A percentile compares a stretch with the other conserved stretches of the same genome.
Conservation (phyloP, 2,888 invertebrate genomes). For the Agriotes lineatus region DNA sequence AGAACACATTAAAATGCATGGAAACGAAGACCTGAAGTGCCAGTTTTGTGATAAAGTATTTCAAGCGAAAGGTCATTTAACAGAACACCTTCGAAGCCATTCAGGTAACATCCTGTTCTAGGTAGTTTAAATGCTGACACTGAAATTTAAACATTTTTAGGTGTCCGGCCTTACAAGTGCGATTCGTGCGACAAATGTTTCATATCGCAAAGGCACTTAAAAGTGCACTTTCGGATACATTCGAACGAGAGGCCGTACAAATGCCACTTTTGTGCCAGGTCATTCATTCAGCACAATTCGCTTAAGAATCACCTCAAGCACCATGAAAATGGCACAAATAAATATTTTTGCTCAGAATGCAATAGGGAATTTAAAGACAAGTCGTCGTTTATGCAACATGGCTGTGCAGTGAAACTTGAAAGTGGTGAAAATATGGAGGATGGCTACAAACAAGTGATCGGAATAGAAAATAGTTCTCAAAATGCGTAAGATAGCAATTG, state of each 20-base stretch:
- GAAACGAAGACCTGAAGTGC: slow-evolving; percentile 53
- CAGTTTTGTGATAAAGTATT: slow-evolving; percentile 56
- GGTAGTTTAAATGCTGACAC: background rate
- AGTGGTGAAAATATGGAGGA: background rate
- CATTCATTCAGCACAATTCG: slow-evolving; percentile 46
- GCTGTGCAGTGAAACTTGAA: background rate
- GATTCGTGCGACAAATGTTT: slow-evolving; percentile 53
- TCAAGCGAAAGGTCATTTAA: slow-evolving; percentile 54
- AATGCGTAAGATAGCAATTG: too few relatives aligned
- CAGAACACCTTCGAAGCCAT: slow-evolving; percentile 58
- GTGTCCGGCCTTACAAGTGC: slow-evolving; percentile 51
- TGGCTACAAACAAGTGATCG: background rate
- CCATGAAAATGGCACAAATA: slow-evolving; percentile 7
- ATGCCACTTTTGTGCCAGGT: slow-evolving; percentile 50
- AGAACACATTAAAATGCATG: slow-evolving; percentile 49
- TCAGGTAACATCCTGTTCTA: slow-evolving; percentile 49
- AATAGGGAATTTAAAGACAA: background rate
- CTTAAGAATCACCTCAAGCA: slow-evolving; percentile 47
- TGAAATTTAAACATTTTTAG: slow-evolving; percentile 36
- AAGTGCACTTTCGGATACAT: slow-evolving; percentile 52
- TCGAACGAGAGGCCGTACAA: slow-evolving; percentile 46
- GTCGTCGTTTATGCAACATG: background rate
- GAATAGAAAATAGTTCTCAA: slow-evolving; percentile 8
- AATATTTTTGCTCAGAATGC: background rate
- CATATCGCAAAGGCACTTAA: slow-evolving; percentile 52